Evolutionary conservation across 2,113 vertebrate species (phyloP), one percentile per base, ranked within the genome.

Genomic region (Barnardius zonarius): DNA sequence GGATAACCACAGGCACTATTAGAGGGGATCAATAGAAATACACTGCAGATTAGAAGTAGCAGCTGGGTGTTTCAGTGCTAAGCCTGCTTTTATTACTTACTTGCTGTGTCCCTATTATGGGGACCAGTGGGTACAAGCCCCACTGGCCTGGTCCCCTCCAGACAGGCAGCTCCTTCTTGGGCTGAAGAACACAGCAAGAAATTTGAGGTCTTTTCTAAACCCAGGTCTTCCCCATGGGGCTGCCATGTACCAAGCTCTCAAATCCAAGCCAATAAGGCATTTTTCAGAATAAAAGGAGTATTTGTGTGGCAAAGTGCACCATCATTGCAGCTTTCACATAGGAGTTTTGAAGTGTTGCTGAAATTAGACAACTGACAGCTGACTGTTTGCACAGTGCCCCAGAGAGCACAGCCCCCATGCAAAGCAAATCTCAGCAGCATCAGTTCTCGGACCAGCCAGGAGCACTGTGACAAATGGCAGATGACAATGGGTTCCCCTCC

Each of bases 1-100:
- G 57, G 57, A 8, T 1, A 62, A 19, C 46, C 27, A 1, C 9
- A 10, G 0, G 1, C 7, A 2, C 84, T 82, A 24, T 44, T 75
- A 6, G 6, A 41, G 69, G 49, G 61, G 74, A 82, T 87, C 88
- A 62, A 10, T n/a, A 39, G 14, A 70, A 93, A 67, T 28, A 13
- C 69, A 6, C 46, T 8, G 44, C 74, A 49, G 64, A 70, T 92
- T 49, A 85, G 28, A 37, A 85, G 10, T 8, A 80, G 51, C 81
- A 54, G 33, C 3, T 27, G 88, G 82, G 27, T 39, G 54, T 31
- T 54, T 23, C 91, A 81, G 69, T 2, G 1, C 28, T 70, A 87
- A 92, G 19, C 55, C 37, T 61, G 49, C 52, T 66, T 78, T 91
- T 22, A 57, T n/a, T 16, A 57, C 43, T 78, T 31, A 25, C 81